Conservation (phyloP, 2,797 vertebrate species). For the Sciurus vulgaris region DNA sequence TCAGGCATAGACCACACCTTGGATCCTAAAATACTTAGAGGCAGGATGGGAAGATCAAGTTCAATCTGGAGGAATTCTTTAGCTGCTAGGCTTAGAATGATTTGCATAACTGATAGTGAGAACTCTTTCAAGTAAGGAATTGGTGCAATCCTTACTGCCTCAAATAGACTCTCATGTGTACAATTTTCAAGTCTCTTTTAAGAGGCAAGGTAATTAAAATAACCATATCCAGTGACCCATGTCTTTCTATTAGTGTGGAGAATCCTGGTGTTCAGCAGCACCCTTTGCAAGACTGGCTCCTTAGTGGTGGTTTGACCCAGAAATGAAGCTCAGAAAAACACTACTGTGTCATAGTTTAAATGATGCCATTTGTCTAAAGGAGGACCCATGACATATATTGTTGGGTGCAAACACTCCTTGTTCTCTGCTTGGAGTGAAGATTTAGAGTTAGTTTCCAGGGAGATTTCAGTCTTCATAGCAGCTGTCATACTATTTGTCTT, state of each 20-base stretch:
- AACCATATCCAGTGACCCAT: background rate
- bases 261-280: background rate
- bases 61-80: background rate
- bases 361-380: conserved; percentile 73
- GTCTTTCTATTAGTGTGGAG: conserved; percentile 2
- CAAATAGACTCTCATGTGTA: background rate
- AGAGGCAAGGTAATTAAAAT: background rate
- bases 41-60: background rate
- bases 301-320: conserved; percentile 38
- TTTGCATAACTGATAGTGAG: too few species aligned
- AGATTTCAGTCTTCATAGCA: conserved; percentile 64
- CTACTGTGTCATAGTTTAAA: conserved; percentile 71
- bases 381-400: conserved; percentile 66
- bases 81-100: background rate
- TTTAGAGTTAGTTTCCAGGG: conserved; percentile 73
- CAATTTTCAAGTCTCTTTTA: conserved; percentile 1
- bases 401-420: conserved; percentile 75
- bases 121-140: background rate
- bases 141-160: background rate
- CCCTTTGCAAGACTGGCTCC: background rate
- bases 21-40: background rate
- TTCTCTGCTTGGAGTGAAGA: conserved; percentile 47
- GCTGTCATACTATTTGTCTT: conserved; percentile 64
- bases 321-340: conserved; percentile 65
- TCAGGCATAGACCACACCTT: background rate